These are phyloP conservation scores for Listronotus oregonensis DNA, from an alignment of 1,140 invertebrate genomes.

Conservation along the genomic window DNA sequence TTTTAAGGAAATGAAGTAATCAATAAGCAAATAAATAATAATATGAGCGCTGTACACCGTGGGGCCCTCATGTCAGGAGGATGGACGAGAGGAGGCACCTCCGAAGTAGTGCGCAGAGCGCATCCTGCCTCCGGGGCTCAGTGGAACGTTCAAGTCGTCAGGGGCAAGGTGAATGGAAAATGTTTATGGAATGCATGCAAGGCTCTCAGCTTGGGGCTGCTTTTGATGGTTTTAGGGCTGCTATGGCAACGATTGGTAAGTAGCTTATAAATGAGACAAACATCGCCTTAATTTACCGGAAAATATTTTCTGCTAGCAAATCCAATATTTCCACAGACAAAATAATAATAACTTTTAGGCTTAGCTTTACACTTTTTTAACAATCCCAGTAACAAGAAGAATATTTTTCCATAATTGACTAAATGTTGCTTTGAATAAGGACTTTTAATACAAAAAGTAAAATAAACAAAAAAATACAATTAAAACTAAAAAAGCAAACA, in stretches of 20 bases:
- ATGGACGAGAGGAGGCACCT: conserved; percentile 80
- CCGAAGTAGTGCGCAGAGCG: conserved; percentile 63
- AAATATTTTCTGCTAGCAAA: no score
- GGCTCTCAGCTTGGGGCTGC: conserved; percentile 79
- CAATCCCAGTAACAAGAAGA: no score
- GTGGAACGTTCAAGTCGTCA: conserved; percentile 75
- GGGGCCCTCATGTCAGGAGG: conserved; percentile 63
- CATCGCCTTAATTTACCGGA: no score
- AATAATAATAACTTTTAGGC: no score
- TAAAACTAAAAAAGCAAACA: no score
- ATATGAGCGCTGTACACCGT: conserved; percentile 41
- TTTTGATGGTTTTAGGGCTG: conserved; percentile 82
- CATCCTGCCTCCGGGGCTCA: conserved; percentile 72
- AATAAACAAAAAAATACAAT: no score
- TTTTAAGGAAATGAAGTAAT: not conserved
- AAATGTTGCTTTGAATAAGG: no score
- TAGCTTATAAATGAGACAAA: no score
- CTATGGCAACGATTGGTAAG: conserved; percentile 88
- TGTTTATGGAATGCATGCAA: conserved; percentile 91
- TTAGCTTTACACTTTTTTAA: no score
- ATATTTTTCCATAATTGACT: no score
- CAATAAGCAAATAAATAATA: not conserved
- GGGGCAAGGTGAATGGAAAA: conserved; percentile 81
- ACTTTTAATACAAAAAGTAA: no score
- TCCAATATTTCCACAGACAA: no score